Conservation (phyloP, 2,888 invertebrate genomes). For the Temnothorax ravouxi region DNA sequence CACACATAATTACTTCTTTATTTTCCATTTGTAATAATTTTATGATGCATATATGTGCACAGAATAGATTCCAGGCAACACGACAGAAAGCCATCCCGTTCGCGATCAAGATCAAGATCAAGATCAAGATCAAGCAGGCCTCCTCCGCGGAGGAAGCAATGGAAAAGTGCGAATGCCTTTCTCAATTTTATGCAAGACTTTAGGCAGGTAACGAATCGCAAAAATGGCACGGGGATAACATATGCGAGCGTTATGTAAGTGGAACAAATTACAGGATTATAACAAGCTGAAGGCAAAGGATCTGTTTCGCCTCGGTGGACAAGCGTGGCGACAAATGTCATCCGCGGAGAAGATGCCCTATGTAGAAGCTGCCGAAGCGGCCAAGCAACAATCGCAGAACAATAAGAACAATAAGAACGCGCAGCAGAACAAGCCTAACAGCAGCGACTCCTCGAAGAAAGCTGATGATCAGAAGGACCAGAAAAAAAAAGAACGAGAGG, state of each 20-base stretch:
- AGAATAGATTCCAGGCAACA: not conserved
- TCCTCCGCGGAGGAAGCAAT: constrained; percentile 53
- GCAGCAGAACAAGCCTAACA: constrained; percentile 6
- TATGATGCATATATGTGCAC: not conserved
- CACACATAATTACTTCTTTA: not conserved
- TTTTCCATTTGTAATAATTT: constrained; percentile 6
- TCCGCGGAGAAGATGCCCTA: constrained; percentile 79
- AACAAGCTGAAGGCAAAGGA: constrained; percentile 65
- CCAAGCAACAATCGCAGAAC: constrained; percentile 59
- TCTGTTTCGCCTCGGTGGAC: constrained; percentile 77
- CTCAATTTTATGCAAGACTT: constrained; percentile 82
- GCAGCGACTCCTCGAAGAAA: constrained; percentile 39
- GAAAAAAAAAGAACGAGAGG: constrained; percentile 29
- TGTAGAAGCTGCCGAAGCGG: constrained; percentile 75
- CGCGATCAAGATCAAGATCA: constrained; percentile 74
- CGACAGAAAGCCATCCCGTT: constrained; percentile 51
- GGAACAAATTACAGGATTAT: constrained; percentile 60
- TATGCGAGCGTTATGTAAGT: not conserved
- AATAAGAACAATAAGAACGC: constrained; percentile 24
- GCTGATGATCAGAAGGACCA: constrained; percentile 6
- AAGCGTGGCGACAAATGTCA: constrained; percentile 79
- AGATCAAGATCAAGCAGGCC: constrained; percentile 51
- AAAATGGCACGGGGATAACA: not conserved
- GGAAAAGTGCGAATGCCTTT: constrained; percentile 81
- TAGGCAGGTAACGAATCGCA: constrained; percentile 71